These are phyloP conservation scores for Imbricaverruca yamaguchii DNA, from an alignment of 2,888 invertebrate genomes.

Conservation along the genomic window DNA sequence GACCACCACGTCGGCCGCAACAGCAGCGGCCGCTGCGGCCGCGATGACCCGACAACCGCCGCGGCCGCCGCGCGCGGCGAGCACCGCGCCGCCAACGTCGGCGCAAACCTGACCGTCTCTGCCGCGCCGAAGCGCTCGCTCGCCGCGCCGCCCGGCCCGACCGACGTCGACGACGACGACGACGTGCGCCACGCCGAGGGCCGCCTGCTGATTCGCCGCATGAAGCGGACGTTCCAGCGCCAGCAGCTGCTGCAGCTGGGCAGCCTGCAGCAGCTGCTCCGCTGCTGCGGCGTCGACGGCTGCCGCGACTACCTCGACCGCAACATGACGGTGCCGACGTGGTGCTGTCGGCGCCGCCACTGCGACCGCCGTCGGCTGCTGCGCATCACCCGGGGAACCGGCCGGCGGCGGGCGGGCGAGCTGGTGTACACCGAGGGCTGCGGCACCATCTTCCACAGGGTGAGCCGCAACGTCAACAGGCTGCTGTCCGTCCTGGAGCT, in stretches of 20 bases:
- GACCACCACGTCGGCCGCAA: too few relatives aligned
- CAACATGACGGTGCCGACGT: neutral
- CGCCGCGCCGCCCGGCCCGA: too few relatives aligned
- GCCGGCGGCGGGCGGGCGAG: neutral
- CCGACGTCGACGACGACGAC: too few relatives aligned
- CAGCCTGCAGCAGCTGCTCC: neutral
- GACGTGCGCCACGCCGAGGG: neutral
- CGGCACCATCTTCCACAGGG: neutral
- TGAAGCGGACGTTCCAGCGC: neutral
- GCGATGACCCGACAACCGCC: too few relatives aligned
- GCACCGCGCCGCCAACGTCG: too few relatives aligned
- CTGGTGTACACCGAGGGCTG: neutral
- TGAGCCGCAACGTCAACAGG: neutral
- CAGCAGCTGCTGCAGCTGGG: neutral
- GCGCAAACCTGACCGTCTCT: too few relatives aligned
- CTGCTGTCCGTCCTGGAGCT: neutral
- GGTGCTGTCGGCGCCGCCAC: neutral
- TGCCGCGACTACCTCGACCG: neutral
- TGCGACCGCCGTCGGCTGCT: neutral
- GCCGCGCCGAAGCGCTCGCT: too few relatives aligned
- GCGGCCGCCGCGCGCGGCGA: too few relatives aligned
- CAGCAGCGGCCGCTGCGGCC: too few relatives aligned
- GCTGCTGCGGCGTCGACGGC: neutral
- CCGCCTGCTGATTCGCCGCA: neutral
- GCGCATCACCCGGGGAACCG: neutral